These are phyloP conservation scores for Triops longicaudatus DNA, from an alignment of 1,140 invertebrate genomes.

Conservation along the genomic window DNA sequence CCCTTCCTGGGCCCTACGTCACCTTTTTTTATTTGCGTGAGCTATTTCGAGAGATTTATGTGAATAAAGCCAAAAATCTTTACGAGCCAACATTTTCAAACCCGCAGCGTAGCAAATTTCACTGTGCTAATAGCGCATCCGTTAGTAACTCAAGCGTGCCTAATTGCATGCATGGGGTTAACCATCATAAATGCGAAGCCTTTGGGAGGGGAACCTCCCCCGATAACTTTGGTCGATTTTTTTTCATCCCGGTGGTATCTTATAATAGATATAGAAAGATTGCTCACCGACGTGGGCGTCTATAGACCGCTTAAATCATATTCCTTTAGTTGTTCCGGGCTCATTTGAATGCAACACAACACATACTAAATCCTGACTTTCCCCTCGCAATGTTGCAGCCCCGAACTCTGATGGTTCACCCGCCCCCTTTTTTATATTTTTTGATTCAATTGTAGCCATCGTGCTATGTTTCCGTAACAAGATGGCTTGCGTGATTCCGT, in stretches of 20 bases:
- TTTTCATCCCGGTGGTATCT: neutral
- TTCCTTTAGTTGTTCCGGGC: no score
- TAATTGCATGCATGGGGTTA: neutral
- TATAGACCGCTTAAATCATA: neutral
- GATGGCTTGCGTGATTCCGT: neutral
- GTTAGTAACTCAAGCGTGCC: neutral
- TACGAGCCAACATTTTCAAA: neutral
- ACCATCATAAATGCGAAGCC: neutral
- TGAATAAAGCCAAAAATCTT: slow-evolving; percentile 13
- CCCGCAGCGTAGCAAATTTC: neutral
- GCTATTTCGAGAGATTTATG: slow-evolving; percentile 4
- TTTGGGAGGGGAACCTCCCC: neutral
- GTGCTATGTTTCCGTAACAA: neutral
- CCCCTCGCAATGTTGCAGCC: neutral
- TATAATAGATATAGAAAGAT: neutral
- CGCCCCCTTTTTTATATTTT: neutral
- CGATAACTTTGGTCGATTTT: neutral
- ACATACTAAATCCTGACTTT: neutral
- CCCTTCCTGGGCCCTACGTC: neutral
- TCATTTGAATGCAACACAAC: slow-evolving; percentile 5
- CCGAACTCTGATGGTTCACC: neutral
- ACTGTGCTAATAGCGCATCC: slow-evolving; percentile 10
- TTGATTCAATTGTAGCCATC: slow-evolving; percentile 12
- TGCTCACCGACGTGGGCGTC: neutral
- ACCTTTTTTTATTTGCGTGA: slow-evolving; percentile 1